A percentile compares a stretch with the other conserved stretches of the same genome.
phyloP scores from a whole-genome alignment of 2,797 vertebrate genomes.

The Uromys caudimaculatus region DNA sequence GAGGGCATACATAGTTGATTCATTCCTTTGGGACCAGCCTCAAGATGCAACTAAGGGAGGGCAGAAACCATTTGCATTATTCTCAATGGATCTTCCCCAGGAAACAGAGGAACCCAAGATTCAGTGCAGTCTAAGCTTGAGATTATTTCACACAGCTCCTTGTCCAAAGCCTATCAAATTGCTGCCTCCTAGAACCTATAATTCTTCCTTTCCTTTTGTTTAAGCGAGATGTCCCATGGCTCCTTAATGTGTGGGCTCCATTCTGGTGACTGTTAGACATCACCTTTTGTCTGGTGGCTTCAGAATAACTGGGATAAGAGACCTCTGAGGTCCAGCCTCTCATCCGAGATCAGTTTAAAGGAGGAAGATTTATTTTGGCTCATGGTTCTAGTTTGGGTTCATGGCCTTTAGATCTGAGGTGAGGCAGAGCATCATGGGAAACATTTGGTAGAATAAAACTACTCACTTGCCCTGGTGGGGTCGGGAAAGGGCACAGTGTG shows the following conservation, averaged over 20 bases:
- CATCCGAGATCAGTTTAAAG: not conserved
- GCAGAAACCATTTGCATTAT: not conserved
- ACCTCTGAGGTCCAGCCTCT: not conserved
- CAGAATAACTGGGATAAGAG: not conserved
- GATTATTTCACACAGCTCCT: not conserved
- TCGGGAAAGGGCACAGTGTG: not conserved
- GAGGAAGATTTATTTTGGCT: not conserved
- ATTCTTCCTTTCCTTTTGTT: not conserved
- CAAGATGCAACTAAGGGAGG: not conserved
- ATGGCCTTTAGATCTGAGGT: not conserved
- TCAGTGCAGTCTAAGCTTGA: not conserved
- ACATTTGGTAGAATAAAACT: not conserved
- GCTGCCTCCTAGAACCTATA: not conserved
- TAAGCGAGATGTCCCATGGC: not conserved
- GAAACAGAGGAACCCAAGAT: not conserved
- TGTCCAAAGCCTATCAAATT: not conserved
- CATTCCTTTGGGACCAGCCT: not conserved
- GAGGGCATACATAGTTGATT: not conserved
- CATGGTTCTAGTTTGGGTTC: not conserved
- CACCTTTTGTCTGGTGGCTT: not conserved
- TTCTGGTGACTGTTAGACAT: not conserved
- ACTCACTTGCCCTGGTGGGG: not conserved
- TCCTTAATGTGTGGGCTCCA: not conserved
- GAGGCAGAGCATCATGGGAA: not conserved
- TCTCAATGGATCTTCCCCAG: not conserved